Conservation (phyloP, 2,113 vertebrate species). For the Hippopotamus amphibius region DNA sequence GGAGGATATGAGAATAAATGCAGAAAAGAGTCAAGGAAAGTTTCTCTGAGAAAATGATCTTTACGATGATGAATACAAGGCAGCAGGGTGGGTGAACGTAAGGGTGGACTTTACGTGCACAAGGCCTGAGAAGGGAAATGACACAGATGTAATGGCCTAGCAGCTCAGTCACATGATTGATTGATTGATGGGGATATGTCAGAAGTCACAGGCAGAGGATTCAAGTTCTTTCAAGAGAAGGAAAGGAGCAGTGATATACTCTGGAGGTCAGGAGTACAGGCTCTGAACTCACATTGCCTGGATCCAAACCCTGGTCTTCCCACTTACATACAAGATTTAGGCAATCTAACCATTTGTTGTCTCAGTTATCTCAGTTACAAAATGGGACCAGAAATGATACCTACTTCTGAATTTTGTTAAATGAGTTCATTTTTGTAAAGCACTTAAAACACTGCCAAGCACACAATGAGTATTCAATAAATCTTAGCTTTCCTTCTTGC, state of each 20-base stretch:
- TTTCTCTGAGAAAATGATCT: background rate
- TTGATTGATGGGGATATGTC: background rate
- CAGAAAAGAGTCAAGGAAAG: background rate
- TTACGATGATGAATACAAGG: background rate
- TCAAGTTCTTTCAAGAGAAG: background rate
- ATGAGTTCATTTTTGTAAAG: background rate
- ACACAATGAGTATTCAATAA: background rate
- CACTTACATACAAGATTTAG: background rate
- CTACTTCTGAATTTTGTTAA: background rate
- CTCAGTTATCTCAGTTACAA: background rate
- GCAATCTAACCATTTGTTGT: background rate
- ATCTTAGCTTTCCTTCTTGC: background rate
- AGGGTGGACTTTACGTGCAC: too few species aligned
- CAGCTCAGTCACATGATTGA: background rate
- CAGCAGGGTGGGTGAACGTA: background rate
- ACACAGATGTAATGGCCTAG: background rate
- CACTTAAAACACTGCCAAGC: background rate
- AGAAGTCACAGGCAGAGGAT: background rate
- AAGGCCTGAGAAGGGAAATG: background rate
- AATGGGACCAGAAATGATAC: background rate
- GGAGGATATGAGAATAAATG: background rate
- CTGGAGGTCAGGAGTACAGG: background rate
- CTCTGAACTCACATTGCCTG: background rate
- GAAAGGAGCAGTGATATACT: background rate
- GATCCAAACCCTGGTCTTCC: background rate